phyloP scores from a whole-genome alignment of 1,140 invertebrate species.

The Dermatophagoides farinae region DNA sequence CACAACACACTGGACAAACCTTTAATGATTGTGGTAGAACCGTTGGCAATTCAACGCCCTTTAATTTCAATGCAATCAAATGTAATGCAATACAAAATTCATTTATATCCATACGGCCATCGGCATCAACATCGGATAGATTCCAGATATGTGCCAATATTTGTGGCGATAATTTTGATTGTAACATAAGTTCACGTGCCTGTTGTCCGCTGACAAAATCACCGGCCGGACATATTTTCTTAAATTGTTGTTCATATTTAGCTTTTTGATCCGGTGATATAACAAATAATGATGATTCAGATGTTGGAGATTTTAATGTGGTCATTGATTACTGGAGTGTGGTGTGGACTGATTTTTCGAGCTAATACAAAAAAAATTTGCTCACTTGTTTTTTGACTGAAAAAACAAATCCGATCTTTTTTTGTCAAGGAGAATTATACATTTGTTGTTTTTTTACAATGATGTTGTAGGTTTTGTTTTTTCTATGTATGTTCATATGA shows the following conservation, averaged over 20 bases:
- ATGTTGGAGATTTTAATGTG: background rate
- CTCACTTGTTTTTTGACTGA: too few species aligned
- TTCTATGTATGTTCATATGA: too few species aligned
- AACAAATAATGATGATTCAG: constrained; percentile 49
- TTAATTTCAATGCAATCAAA: constrained; percentile 78
- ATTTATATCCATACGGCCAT: constrained; percentile 86
- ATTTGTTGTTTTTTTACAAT: too few species aligned
- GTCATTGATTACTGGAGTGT: background rate
- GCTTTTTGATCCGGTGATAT: constrained; percentile 63
- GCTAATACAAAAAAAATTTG: too few species aligned
- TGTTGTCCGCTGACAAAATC: constrained; percentile 60
- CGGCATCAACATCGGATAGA: constrained; percentile 79
- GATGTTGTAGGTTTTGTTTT: too few species aligned
- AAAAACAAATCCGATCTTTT: too few species aligned
- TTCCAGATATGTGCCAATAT: constrained; percentile 87
- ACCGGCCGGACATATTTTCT: background rate
- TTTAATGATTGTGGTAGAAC: constrained; percentile 41
- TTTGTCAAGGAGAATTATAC: too few species aligned
- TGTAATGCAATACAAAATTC: constrained; percentile 97
- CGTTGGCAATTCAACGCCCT: constrained; percentile 72
- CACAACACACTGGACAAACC: background rate
- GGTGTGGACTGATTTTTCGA: background rate
- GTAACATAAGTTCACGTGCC: constrained; percentile 78
- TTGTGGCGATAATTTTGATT: constrained; percentile 65
- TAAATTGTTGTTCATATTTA: constrained; percentile 76